Evolutionary conservation across 2,888 invertebrate species (phyloP), one percentile per base, ranked within the genome.

Genomic region (Sericinus montela): DNA sequence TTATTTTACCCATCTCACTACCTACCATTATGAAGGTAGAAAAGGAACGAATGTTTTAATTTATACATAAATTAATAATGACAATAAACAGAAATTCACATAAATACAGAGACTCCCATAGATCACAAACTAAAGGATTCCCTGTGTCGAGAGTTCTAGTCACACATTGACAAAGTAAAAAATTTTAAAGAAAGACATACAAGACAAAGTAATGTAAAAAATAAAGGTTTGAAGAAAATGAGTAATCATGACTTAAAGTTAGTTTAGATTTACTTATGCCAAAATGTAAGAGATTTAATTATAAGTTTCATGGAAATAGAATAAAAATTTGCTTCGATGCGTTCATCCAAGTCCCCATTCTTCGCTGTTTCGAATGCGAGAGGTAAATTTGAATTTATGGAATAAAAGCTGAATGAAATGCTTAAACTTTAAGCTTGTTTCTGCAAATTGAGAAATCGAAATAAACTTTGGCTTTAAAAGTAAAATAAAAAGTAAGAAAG

Each of bases 391-490:
- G 37, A 15, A 42, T 38, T 48, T 48, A 25, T 38, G 35, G 19
- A 48, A 41, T 38, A 42, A 37, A 30, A 7, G 23, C 14, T 32
- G 16, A 42, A 19, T 23, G 30, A 48, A 43, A 43, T 34, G 48
- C 30, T 48, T 38, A 32, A 28, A 48, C 38, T 48, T 48, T 34
- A 37, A n/a, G 34, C 1, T 39, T 10, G 34, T 10, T 39, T 7
- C 43, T 6, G 8, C 3, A 25, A 39, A 46, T 46, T 39, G 28
- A 34, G 25, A 16, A 15, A 43, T 28, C 25, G 35, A 14, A 43
- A 3, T 9, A 36, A 34, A 36, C 28, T 41, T 47, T 28, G 15
- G n/a, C 11, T 9, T n/a, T 30, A 35, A 47, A 41, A 29, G 11
- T 30, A 16, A 29, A 42, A 42, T 30, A 47, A 25, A 3, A 23